Base-by-base conservation (phyloP, 2,113 vertebrate genomes). In the Hippopotamus amphibius region DNA sequence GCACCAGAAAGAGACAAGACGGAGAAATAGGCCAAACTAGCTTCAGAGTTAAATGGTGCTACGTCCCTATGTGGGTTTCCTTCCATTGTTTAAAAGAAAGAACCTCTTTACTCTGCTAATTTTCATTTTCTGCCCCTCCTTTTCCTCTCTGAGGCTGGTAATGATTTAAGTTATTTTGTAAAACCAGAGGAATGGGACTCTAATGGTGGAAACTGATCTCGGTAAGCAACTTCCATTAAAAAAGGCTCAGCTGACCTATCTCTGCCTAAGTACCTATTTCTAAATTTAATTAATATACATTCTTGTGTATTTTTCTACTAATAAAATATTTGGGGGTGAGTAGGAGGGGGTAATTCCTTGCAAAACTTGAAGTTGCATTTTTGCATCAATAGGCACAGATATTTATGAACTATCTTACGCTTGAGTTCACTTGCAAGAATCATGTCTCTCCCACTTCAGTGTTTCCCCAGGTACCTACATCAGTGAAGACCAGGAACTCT, bases 361-460 rank as follows among this genome's bases (percentile, higher is more conserved):
- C n/a, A 24, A 82, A 43, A 50, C 10, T 65, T 57, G 3, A 7
- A 30, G 59, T 28, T 77, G 63, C 50, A 12, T 48, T 88, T 96
- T 55, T 79, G 92, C 22, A 41, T 57, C 57, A 15, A 11, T 26
- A 63, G 41, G 79, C n/a, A 26, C 69, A 28, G 96, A 17, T 19
- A 3, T 14, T 30, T 55, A 2, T 3, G 30, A 74, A 41, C 24
- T 19, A 7, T 30, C 55, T 4, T n/a, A 55, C 1, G 46, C 9
- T 6, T 69, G 46, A 74, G 71, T 12, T 59, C 19, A 19, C 74
- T 48, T 59, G 74, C 19, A 80, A 80, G 43, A 48, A 46, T 28
- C 26, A 0, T 0, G 10, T 43, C 24, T 17, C 33, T 59, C 19
- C 72, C 19, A 61, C 37, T 41, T 53, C 0, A 6, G 5, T 24